A percentile compares a stretch with the other conserved stretches of the same genome.
These are phyloP conservation scores for Spheniscus humboldti DNA, from an alignment of 2,797 vertebrate species.

Conservation along the genomic window DNA sequence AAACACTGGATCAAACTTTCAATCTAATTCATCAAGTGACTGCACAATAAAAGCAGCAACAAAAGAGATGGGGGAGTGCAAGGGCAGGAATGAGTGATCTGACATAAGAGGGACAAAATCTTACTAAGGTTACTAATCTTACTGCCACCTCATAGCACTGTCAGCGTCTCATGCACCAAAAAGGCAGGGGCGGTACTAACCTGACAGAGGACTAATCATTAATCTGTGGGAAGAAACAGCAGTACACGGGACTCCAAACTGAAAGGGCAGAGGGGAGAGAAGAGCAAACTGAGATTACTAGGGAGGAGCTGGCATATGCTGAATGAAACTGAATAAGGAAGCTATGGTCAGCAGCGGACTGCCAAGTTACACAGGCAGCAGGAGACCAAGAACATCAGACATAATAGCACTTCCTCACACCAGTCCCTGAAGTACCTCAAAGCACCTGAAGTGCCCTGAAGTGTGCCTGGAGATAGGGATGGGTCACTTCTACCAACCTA, in stretches of 20 bases:
- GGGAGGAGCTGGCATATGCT: background rate
- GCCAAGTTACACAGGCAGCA: background rate
- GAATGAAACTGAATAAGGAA: background rate
- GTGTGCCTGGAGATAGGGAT: background rate
- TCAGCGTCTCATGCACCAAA: background rate
- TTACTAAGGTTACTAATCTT: background rate
- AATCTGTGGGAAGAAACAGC: background rate
- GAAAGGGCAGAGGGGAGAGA: background rate
- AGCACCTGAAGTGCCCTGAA: background rate
- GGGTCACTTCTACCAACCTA: background rate
- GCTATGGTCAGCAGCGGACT: rapidly evolving
- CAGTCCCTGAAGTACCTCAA: background rate
- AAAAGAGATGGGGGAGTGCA: background rate
- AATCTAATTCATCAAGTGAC: background rate
- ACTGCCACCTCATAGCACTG: background rate
- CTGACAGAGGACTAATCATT: background rate
- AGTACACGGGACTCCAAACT: background rate
- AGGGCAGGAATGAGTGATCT: background rate
- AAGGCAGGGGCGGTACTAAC: background rate
- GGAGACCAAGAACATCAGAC: background rate
- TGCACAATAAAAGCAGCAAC: background rate
- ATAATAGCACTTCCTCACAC: background rate
- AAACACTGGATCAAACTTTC: background rate
- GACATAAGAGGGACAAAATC: background rate
- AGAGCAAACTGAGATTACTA: background rate